These are phyloP conservation scores for Zele albiditarsus DNA, from an alignment of 2,888 invertebrate genomes.

Conservation along the genomic window DNA sequence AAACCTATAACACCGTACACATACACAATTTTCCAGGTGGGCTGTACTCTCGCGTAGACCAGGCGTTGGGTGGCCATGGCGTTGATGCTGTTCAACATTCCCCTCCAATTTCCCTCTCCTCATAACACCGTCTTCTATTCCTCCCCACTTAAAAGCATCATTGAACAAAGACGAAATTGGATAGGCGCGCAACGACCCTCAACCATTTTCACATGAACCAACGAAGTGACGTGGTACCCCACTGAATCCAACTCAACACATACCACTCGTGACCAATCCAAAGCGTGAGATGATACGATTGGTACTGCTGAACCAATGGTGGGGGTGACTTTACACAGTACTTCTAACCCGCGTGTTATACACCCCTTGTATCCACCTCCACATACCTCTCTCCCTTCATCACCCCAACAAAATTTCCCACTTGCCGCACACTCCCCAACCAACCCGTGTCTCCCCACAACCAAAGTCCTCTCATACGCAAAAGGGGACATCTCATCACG, in stretches of 20 bases:
- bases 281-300: conserved; percentile 31
- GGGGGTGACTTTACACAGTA: not conserved
- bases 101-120: not conserved
- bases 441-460: conserved; percentile 48
- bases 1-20: not conserved
- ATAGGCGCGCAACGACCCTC: conserved; percentile 44
- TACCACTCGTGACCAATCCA: conserved; percentile 26
- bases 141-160: conserved; percentile 34
- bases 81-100: not conserved
- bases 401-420: conserved; percentile 4
- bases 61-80: conserved; percentile 52
- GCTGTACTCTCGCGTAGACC: conserved; percentile 43
- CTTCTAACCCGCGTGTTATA: not conserved
- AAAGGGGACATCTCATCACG: conserved; percentile 72
- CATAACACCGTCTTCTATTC: not conserved
- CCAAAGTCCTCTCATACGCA: conserved; percentile 67
- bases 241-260: conserved; percentile 30
- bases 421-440: conserved; percentile 20
- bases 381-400: not conserved
- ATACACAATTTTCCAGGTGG: conserved; percentile 42
- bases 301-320: conserved; percentile 47
- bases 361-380: not conserved
- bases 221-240: conserved; percentile 44
- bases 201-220: conserved; percentile 30
- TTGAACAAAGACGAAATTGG: conserved; percentile 32